phyloP scores from a whole-genome alignment of 2,888 invertebrate genomes.

The Drosophila kuntzei region DNA sequence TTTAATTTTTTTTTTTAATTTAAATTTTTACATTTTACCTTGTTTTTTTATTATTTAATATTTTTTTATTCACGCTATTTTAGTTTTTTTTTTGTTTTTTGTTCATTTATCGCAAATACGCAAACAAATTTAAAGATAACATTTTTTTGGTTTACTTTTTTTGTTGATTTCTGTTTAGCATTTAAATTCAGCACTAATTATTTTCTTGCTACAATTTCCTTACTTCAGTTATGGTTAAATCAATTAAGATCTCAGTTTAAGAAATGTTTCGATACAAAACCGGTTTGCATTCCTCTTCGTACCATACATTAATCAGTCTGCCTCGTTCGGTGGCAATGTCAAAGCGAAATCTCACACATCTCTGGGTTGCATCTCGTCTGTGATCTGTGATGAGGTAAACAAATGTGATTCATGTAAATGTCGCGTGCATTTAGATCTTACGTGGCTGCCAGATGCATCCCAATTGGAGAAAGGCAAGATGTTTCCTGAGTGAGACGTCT shows the following conservation, averaged over 20 bases:
- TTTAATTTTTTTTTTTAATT: too few species aligned
- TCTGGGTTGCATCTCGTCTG: constrained; percentile 8
- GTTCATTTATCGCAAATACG: too few species aligned
- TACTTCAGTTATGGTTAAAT: not conserved
- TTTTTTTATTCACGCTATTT: too few species aligned
- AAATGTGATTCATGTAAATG: constrained; percentile 40
- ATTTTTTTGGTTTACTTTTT: too few species aligned
- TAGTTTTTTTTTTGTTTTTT: too few species aligned
- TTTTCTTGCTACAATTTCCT: not conserved
- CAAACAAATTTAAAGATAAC: too few species aligned
- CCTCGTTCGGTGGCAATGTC: constrained; percentile 24
- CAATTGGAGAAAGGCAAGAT: constrained; percentile 20
- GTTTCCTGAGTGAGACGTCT: constrained; percentile 31
- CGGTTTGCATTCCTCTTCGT: constrained; percentile 18
- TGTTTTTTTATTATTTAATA: too few species aligned
- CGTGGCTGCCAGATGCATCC: constrained; percentile 10
- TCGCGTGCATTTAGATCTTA: constrained; percentile 24
- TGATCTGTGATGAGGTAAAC: constrained; percentile 34
- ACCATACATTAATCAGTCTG: constrained; percentile 22
- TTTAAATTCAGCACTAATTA: constrained; percentile 5
- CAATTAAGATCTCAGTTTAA: constrained; percentile 14
- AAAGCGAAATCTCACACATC: constrained; percentile 34
- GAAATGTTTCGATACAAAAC: constrained; percentile 7
- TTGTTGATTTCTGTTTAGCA: not conserved
- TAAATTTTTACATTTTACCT: too few species aligned